Evolutionary conservation across 2,113 vertebrate genomes (phyloP), one percentile per base, ranked within the genome.

Genomic region (Salvelinus alpinus): DNA sequence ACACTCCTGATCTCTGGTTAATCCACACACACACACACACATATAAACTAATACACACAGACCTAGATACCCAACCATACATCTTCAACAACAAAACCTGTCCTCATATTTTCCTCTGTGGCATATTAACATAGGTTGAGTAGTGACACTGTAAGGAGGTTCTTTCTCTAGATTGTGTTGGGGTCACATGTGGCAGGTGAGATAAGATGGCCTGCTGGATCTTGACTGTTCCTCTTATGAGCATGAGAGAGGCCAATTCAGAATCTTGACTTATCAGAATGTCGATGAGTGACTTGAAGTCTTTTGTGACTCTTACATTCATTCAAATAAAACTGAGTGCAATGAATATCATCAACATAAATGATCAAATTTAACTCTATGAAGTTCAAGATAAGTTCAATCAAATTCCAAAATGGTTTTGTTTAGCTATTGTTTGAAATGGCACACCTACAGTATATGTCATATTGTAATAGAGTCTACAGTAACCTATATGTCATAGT

Each of bases 1-100:
- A 44, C 71, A 82, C 78, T 86, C 79, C 70, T 72, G 31, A 84
- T 89, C 68, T 86, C 76, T 74, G 64, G 38, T 38, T 82, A 79
- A 82, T 76, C 73, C 70, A 75, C 76, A 71, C 75, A 81, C 76
- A 44, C 70, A 51, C 44, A 22, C 20, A 11, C 38, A 44, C 38
- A 44, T 44, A 44, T 44, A 12, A 22, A 25, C 69, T 16, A 12
- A 51, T 18, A 51, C 44, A 54, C 69, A 25, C 44, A 25, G 4
- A 70, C 67, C 47, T 20, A 51, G 9, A 48, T 13, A 67, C 16
- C 25, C 27, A 14, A 38, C 20, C 69, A 48, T 20, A 47, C 3
- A 24, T n/a, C 2, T 27, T 31, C 8, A 16, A n/a, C 8, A 68
- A 29, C 16, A 38, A 54, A 54, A 70, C 22, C 3, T 22, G 14